Evolutionary conservation across 2,797 vertebrate genomes (phyloP).

Genomic region (Leuciscus waleckii): DNA sequence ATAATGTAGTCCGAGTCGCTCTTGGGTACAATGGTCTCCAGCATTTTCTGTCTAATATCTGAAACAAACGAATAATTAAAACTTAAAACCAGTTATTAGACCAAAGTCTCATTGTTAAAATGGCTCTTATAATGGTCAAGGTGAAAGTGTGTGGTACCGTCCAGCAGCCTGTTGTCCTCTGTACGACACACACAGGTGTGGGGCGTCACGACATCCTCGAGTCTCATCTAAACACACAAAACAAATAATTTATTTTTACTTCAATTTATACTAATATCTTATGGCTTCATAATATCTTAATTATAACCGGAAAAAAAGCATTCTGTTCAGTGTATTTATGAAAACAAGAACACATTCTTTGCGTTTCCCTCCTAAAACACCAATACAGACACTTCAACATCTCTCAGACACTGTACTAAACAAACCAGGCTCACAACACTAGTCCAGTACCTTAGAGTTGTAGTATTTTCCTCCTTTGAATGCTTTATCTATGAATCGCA

Average conservation of each 20-base stretch:
- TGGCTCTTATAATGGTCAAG: background rate
- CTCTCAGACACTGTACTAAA: background rate
- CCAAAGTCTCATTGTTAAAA: background rate
- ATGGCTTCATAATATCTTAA: background rate
- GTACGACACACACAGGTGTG: conserved; percentile 86
- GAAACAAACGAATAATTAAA: background rate
- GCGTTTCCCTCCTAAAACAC: background rate
- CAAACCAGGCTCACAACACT: background rate
- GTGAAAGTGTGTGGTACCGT: conserved; percentile 74
- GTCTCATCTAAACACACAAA: conserved; percentile 78
- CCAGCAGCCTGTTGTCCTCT: conserved; percentile 85
- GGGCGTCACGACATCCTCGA: conserved; percentile 87
- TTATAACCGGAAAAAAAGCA: background rate
- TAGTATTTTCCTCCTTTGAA: conserved; percentile 90
- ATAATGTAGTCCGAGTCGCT: conserved; percentile 73
- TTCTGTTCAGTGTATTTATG: background rate
- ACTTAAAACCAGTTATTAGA: background rate
- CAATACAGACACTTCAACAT: background rate
- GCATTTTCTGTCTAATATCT: conserved; percentile 88
- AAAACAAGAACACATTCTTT: background rate
- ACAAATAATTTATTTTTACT: background rate
- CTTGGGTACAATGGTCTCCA: conserved; percentile 90
- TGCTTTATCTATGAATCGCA: conserved; percentile 88
- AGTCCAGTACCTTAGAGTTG: conserved; percentile 87
- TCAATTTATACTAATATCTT: background rate